phyloP scores from a whole-genome alignment of 2,888 invertebrate species.

The Sesia apiformis region DNA sequence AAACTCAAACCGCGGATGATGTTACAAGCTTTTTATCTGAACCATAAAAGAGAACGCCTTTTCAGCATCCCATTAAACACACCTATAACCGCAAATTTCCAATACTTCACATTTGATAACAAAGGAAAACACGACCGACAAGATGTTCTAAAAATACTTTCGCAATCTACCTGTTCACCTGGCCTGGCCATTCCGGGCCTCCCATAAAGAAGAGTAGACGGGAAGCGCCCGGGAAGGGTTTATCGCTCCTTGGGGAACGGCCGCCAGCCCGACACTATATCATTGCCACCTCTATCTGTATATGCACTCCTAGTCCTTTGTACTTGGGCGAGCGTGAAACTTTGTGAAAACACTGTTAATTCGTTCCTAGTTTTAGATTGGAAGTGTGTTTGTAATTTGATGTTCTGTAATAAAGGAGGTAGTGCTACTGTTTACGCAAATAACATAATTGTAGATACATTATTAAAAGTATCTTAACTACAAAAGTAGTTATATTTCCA shows the following conservation, averaged over 20 bases:
- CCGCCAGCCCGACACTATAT: constrained; percentile 69
- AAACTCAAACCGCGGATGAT: too few relatives aligned
- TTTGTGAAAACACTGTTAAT: background rate
- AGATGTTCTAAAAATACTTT: constrained; percentile 73
- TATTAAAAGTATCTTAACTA: too few relatives aligned
- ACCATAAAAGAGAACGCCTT: background rate
- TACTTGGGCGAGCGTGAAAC: constrained; percentile 15
- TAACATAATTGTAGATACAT: too few relatives aligned
- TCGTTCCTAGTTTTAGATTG: too few relatives aligned
- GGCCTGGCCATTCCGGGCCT: constrained; percentile 69
- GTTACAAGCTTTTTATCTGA: too few relatives aligned
- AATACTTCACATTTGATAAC: constrained; percentile 61
- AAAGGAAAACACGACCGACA: constrained; percentile 70
- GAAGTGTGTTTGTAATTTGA: too few relatives aligned
- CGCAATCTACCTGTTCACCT: constrained; percentile 72
- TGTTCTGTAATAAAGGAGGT: too few relatives aligned
- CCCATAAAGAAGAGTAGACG: constrained; percentile 73
- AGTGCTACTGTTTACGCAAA: too few relatives aligned
- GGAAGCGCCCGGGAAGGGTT: constrained; percentile 70
- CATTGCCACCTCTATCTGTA: constrained; percentile 66
- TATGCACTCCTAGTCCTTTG: constrained; percentile 48
- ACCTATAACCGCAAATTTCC: constrained; percentile 48
- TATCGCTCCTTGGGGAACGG: constrained; percentile 69
- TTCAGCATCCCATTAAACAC: constrained; percentile 27
- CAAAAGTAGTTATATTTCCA: too few relatives aligned